Evolutionary conservation across 2,888 invertebrate genomes (phyloP).

Genomic region (Agonum fuliginosum): DNA sequence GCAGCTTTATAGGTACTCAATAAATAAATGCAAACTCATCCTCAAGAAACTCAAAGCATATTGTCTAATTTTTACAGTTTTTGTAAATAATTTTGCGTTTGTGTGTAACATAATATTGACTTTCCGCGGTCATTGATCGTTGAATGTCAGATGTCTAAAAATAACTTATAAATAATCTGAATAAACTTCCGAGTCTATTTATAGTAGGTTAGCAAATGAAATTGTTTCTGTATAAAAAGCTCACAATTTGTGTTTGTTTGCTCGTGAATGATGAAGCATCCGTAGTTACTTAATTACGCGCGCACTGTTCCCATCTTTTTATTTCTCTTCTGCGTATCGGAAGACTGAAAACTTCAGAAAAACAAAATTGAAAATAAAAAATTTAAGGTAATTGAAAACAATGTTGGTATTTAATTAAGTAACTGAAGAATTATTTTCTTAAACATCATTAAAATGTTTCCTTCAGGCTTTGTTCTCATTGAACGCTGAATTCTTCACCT

Average conservation of each 20-base stretch:
- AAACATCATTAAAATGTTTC: conserved; percentile 37
- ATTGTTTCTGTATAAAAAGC: neutral
- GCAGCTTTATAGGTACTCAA: too few relatives aligned
- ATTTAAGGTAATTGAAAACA: conserved; percentile 24
- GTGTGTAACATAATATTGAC: too few relatives aligned
- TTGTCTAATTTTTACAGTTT: too few relatives aligned
- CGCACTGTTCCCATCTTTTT: neutral
- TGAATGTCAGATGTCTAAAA: too few relatives aligned
- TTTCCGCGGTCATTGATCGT: too few relatives aligned
- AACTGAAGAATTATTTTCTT: conserved; percentile 23
- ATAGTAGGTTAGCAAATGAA: neutral
- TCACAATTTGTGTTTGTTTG: too few relatives aligned
- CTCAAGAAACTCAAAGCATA: too few relatives aligned
- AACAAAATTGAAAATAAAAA: conserved; percentile 30
- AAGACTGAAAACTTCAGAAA: neutral
- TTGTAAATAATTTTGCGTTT: too few relatives aligned
- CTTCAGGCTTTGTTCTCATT: neutral
- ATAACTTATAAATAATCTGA: too few relatives aligned
- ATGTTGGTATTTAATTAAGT: conserved; percentile 40
- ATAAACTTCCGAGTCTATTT: neutral
- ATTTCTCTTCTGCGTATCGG: neutral
- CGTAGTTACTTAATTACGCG: conserved; percentile 19
- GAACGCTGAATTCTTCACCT: conserved; percentile 2
- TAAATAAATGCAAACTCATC: too few relatives aligned
- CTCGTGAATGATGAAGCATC: neutral